A percentile compares a stretch with the other conserved stretches of the same genome.
Evolutionary conservation across 2,888 invertebrate species (phyloP).

Genomic region (Eilema depressum): DNA sequence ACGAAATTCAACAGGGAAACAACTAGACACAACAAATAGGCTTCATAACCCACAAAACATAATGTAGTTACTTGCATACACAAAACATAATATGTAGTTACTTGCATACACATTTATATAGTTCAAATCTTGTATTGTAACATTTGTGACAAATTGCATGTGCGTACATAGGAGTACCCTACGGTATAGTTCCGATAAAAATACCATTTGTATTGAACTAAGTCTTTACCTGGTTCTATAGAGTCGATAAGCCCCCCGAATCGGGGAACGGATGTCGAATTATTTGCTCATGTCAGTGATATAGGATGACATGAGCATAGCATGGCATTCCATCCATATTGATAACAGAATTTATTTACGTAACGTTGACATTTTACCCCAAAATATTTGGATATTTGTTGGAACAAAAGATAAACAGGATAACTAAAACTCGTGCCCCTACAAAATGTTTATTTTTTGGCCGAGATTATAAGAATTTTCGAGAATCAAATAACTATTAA

Average conservation of each 20-base stretch:
- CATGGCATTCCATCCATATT: constrained; percentile 47
- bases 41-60: too few species aligned
- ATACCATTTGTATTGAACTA: not conserved
- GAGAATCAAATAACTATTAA: too few species aligned
- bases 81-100: too few species aligned
- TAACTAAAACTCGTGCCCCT: not conserved
- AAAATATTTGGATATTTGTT: constrained; percentile 10
- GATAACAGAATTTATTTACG: constrained; percentile 42
- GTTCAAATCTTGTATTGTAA: too few species aligned
- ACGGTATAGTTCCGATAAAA: not conserved
- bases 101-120: too few species aligned
- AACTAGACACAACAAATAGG: too few species aligned
- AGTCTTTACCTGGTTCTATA: not conserved
- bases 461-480: not conserved
- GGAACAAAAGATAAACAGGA: not conserved
- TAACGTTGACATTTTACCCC: constrained; percentile 21
- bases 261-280: constrained; percentile 44
- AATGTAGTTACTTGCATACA: too few species aligned
- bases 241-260: constrained; percentile 30
- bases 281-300: constrained; percentile 68
- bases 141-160: not conserved
- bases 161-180: not conserved
- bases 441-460: not conserved
- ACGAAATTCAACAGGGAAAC: too few species aligned
- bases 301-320: constrained; percentile 54